These are phyloP conservation scores for Troides oblongomaculatus DNA, from an alignment of 2,888 invertebrate species.

Conservation along the genomic window DNA sequence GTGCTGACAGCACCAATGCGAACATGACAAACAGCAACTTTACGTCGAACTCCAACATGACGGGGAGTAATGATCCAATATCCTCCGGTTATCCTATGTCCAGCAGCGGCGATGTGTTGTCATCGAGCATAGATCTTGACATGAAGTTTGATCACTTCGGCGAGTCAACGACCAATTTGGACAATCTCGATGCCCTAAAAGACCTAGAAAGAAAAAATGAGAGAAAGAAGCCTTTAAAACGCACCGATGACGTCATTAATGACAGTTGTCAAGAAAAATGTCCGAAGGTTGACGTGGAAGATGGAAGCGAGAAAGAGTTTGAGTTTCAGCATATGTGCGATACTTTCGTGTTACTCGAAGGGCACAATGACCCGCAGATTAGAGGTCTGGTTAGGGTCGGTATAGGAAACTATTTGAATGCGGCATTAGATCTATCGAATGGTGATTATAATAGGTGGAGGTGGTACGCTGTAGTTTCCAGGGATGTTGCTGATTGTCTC, in stretches of 20 bases:
- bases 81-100: slow-evolving; percentile 71
- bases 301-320: slow-evolving; percentile 45
- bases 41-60: slow-evolving; percentile 70
- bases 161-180: slow-evolving; percentile 64
- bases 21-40: slow-evolving; percentile 73
- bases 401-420: slow-evolving; percentile 83
- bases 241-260: slow-evolving; percentile 48
- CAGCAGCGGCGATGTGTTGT: slow-evolving; percentile 62
- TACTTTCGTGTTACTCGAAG: slow-evolving; percentile 82
- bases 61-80: slow-evolving; percentile 62
- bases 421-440: slow-evolving; percentile 78
- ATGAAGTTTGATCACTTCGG: slow-evolving; percentile 84
- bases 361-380: slow-evolving; percentile 90
- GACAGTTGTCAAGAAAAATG: slow-evolving; percentile 34
- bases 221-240: slow-evolving; percentile 44
- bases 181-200: slow-evolving; percentile 55
- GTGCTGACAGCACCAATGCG: slow-evolving; percentile 62
- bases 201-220: slow-evolving; percentile 47
- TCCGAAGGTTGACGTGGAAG: slow-evolving; percentile 33
- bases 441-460: slow-evolving; percentile 79
- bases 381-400: slow-evolving; percentile 85
- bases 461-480: slow-evolving; percentile 54
- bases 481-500: slow-evolving; percentile 60
- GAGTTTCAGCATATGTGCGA: slow-evolving; percentile 84
- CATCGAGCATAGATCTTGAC: slow-evolving; percentile 74